Percentiles rank a stretch among this genome's conserved stretches.
phyloP scores from a whole-genome alignment of 2,888 invertebrate species.

The Orthosia gothica region DNA sequence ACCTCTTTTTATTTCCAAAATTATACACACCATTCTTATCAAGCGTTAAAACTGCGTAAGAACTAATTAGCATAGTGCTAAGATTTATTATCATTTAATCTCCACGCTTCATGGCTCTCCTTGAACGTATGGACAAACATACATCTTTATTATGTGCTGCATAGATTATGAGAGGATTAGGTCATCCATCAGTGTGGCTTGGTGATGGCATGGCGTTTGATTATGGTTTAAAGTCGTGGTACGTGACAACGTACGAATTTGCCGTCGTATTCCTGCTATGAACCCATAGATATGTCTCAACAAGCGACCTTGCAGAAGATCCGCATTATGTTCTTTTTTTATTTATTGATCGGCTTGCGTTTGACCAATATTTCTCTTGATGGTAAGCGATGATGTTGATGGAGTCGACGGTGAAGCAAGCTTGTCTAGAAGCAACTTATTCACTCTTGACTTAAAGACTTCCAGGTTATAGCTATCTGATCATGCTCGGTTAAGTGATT shows the following conservation, averaged over 20 bases:
- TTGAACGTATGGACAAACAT: slow-evolving; percentile 52
- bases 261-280: not conserved
- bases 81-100: slow-evolving; percentile 63
- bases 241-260: not conserved
- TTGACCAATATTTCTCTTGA: too few relatives aligned
- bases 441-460: too few relatives aligned
- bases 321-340: not conserved
- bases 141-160: slow-evolving; percentile 45
- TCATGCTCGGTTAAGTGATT: too few relatives aligned
- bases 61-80: slow-evolving; percentile 56
- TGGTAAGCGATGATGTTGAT: too few relatives aligned
- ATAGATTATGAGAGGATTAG: slow-evolving; percentile 52
- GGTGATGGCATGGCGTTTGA: slow-evolving; percentile 6
- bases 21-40: slow-evolving; percentile 29
- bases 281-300: not conserved
- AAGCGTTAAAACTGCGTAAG: slow-evolving; percentile 18
- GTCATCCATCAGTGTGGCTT: slow-evolving; percentile 38
- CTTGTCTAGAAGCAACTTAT: too few relatives aligned
- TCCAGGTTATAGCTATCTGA: too few relatives aligned
- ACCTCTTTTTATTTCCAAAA: not conserved
- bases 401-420: too few relatives aligned
- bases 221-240: not conserved
- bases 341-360: too few relatives aligned
- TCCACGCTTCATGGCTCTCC: slow-evolving; percentile 52
- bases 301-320: not conserved